Percentiles rank a stretch among this genome's conserved stretches.
Evolutionary conservation across 2,797 vertebrate genomes (phyloP).

Genomic region (Tenualosa thibaudeaui): DNA sequence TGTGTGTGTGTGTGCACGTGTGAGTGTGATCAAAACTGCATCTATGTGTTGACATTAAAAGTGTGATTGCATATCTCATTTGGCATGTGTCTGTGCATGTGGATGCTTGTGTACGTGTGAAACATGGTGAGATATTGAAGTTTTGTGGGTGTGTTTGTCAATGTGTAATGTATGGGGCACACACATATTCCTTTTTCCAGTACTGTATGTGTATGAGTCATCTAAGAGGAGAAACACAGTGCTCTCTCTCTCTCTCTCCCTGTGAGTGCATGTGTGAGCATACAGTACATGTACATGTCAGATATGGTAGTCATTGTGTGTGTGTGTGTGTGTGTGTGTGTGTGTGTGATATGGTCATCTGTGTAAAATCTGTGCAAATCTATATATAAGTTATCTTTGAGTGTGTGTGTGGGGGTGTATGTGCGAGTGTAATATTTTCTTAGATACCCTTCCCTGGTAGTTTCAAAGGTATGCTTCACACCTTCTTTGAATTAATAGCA

Average conservation of each 20-base stretch:
- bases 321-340: conserved; percentile 19
- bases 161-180: too few relatives aligned
- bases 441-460: not conserved
- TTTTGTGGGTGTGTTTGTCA: too few relatives aligned
- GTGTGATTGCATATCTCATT: too few relatives aligned
- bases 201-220: too few relatives aligned
- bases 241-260: too few relatives aligned
- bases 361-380: too few relatives aligned
- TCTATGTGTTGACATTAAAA: too few relatives aligned
- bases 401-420: conserved; percentile 13
- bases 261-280: conserved; percentile 1
- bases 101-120: not conserved
- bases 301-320: not conserved
- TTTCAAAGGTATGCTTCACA: not conserved
- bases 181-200: too few relatives aligned
- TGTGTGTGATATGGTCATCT: not conserved
- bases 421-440: not conserved
- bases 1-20: not conserved
- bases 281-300: not conserved
- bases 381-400: too few relatives aligned
- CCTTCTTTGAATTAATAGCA: not conserved
- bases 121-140: too few relatives aligned
- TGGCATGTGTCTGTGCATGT: conserved; percentile 1
- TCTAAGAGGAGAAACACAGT: too few relatives aligned
- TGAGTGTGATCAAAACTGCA: too few relatives aligned